phyloP scores from a whole-genome alignment of 37 sponge, comb jelly and placozoan genomes.

The Spongia lamella region DNA sequence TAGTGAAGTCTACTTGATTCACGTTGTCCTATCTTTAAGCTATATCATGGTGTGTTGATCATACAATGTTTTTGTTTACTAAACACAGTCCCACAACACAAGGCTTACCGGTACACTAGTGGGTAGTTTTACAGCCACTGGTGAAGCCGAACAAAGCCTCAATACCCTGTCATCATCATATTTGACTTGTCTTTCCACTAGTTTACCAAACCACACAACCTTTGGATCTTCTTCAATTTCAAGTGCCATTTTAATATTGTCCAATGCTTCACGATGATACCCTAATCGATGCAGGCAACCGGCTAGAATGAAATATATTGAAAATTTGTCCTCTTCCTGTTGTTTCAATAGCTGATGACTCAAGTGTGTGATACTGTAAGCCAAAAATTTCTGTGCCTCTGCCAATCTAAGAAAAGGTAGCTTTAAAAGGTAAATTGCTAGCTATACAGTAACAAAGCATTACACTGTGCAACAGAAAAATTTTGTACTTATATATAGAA shows the following conservation, averaged over 20 bases:
- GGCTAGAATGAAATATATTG: no score
- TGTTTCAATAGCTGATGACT: not conserved
- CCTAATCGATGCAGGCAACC: not conserved
- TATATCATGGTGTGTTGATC: no score
- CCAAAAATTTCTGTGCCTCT: conserved; percentile 6
- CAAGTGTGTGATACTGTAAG: not conserved
- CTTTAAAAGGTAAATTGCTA: no score
- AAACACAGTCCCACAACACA: no score
- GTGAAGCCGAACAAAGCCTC: not conserved
- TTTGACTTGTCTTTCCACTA: conserved; percentile 2
- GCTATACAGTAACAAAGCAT: no score
- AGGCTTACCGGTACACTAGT: not conserved
- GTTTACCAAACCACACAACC: not conserved
- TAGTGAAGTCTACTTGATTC: no score
- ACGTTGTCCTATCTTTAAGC: no score
- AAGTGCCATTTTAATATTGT: conserved; percentile 1
- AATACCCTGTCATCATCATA: not conserved
- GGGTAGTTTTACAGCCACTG: not conserved
- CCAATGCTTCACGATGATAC: not conserved
- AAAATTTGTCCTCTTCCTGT: no score
- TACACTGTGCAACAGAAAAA: no score
- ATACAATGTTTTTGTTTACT: no score
- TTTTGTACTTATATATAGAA: no score
- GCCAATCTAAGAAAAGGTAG: not conserved
- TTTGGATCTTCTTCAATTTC: not conserved